phyloP scores from a whole-genome alignment of 2,113 vertebrate species.

The Chloropsis cyanopogon region DNA sequence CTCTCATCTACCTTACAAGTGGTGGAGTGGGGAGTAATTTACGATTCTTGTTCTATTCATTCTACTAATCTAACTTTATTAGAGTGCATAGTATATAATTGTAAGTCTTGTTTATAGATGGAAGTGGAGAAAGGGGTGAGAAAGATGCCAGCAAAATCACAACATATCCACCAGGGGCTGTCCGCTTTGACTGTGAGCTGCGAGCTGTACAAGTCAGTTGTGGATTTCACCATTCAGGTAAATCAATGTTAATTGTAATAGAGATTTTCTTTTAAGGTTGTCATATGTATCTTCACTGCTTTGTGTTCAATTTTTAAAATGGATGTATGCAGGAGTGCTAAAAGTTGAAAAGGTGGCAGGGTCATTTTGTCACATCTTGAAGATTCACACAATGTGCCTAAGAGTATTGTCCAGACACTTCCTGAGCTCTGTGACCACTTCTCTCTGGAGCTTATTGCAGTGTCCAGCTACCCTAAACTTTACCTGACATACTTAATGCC shows the following conservation, averaged over 20 bases:
- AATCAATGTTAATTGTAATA: rapidly evolving
- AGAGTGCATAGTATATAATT: constrained; percentile 25
- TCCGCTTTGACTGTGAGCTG: constrained; percentile 92
- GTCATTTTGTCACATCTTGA: not conserved
- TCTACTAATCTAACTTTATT: constrained; percentile 18
- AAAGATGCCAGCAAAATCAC: constrained; percentile 99
- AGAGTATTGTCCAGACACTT: not conserved
- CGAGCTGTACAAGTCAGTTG: constrained; percentile 96
- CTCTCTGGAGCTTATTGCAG: not conserved
- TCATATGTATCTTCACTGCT: not conserved
- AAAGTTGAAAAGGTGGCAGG: not conserved
- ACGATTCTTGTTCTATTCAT: not conserved
- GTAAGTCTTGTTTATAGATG: constrained; percentile 78
- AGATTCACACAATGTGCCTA: not conserved
- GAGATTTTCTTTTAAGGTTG: not conserved
- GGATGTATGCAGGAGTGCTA: not conserved
- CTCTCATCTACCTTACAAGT: constrained; percentile 15
- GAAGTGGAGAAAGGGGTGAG: constrained; percentile 93
- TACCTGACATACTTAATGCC: too few relatives aligned
- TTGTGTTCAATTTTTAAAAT: not conserved
- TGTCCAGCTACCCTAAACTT: not conserved
- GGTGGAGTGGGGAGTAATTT: not conserved
- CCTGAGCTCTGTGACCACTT: rapidly evolving
- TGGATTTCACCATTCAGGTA: constrained; percentile 98
- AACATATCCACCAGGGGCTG: constrained; percentile 92